These are phyloP conservation scores for Lasioglossum albipes DNA, from an alignment of 1,140 invertebrate species.

Conservation along the genomic window DNA sequence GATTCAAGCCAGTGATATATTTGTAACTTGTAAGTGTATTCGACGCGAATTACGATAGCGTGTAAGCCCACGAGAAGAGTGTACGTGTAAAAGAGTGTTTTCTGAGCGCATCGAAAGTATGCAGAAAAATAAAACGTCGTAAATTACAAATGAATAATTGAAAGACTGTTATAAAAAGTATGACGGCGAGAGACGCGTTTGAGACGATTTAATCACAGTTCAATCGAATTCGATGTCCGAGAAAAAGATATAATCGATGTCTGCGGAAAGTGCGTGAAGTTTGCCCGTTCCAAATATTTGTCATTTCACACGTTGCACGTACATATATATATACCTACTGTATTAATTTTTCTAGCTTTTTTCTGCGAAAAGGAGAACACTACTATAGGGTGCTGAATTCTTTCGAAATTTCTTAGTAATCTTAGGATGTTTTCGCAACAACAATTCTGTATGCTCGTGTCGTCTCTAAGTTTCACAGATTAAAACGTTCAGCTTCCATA, in stretches of 20 bases:
- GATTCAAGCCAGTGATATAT: background rate
- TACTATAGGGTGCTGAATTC: slow-evolving; percentile 18
- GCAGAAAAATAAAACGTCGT: background rate
- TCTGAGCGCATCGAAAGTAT: background rate
- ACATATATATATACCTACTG: no score
- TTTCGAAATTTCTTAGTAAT: background rate
- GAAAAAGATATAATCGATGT: background rate
- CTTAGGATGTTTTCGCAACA: no score
- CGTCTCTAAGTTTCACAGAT: background rate
- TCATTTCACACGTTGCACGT: background rate
- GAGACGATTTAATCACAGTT: background rate
- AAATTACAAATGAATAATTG: slow-evolving; percentile 6
- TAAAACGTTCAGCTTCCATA: background rate
- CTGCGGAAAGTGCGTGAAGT: background rate
- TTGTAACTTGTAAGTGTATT: slow-evolving; percentile 7
- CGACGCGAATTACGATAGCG: background rate
- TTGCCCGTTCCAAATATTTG: background rate
- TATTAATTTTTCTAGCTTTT: background rate
- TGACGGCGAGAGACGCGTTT: background rate
- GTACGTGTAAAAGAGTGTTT: background rate
- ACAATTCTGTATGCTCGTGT: background rate
- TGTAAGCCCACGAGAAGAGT: background rate
- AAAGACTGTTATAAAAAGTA: slow-evolving; percentile 2
- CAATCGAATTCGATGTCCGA: background rate
- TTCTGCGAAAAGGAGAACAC: background rate